Percentiles rank a stretch among this genome's conserved stretches.
These are phyloP conservation scores for Muscina levida DNA, from an alignment of 2,888 invertebrate genomes.

Conservation along the genomic window DNA sequence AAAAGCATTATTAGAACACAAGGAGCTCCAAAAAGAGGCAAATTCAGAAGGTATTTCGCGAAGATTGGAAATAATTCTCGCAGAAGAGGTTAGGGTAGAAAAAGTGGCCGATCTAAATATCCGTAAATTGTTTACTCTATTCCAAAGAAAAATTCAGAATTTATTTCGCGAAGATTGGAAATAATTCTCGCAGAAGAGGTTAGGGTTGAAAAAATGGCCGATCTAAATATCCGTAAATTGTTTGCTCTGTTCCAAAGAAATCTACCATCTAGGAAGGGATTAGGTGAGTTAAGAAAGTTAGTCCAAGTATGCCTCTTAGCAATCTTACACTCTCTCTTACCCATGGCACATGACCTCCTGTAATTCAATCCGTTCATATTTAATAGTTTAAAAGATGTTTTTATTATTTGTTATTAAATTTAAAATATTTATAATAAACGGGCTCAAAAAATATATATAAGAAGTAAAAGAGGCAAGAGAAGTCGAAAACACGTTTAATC, in stretches of 20 bases:
- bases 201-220: neutral
- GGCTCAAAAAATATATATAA: too few species aligned
- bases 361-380: neutral
- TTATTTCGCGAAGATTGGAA: slow-evolving; percentile 8
- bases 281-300: slow-evolving; percentile 36
- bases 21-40: slow-evolving; percentile 20
- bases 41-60: neutral
- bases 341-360: slow-evolving; percentile 12
- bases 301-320: too few species aligned
- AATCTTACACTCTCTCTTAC: slow-evolving; percentile 29
- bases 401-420: too few species aligned
- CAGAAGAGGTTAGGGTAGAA: neutral
- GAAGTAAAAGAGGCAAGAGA: too few species aligned
- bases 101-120: too few species aligned
- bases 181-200: neutral
- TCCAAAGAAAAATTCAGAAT: too few species aligned
- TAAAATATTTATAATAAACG: too few species aligned
- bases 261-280: slow-evolving; percentile 38
- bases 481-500: too few species aligned
- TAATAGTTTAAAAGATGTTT: too few species aligned
- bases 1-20: too few species aligned
- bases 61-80: slow-evolving; percentile 8
- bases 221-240: too few species aligned
- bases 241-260: slow-evolving; percentile 34
- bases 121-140: too few species aligned